Conservation (phyloP, 2,113 vertebrate species). For the Capra hircus region DNA sequence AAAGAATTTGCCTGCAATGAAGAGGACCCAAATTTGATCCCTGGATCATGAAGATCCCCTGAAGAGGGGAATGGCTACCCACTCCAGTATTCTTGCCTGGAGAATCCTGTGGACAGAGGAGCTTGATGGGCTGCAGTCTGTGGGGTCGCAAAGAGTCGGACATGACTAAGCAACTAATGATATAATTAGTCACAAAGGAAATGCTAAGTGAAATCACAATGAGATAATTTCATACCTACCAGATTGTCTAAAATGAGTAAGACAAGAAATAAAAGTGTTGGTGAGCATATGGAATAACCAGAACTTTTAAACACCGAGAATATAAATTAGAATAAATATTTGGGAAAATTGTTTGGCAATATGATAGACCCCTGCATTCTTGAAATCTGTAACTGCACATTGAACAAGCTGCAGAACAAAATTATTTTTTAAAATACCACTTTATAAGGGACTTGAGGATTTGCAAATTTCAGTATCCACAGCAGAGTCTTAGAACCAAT, state of each 20-base stretch:
- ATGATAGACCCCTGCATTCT: not conserved
- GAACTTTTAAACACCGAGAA: not conserved
- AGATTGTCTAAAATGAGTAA: not conserved
- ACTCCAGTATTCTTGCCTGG: not conserved
- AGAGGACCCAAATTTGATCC: not conserved
- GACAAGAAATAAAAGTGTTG: not conserved
- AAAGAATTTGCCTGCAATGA: not conserved
- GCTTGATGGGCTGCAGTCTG: not conserved
- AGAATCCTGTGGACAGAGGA: not conserved
- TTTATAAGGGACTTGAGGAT: not conserved
- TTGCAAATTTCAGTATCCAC: not conserved
- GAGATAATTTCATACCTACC: not conserved
- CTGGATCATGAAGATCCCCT: not conserved
- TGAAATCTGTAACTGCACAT: not conserved
- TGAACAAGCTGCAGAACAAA: not conserved
- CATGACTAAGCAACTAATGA: not conserved
- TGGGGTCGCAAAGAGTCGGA: rapidly evolving
- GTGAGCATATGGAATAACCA: not conserved
- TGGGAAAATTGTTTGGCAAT: not conserved
- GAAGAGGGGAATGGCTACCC: not conserved
- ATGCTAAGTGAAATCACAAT: not conserved
- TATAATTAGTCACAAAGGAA: not conserved
- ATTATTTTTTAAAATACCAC: not conserved
- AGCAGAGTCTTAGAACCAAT: not conserved
- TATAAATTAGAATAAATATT: not conserved